Percentiles rank a stretch among this genome's conserved stretches.
These are phyloP conservation scores for Pandemis heparana DNA, from an alignment of 2,888 invertebrate genomes.

Conservation along the genomic window DNA sequence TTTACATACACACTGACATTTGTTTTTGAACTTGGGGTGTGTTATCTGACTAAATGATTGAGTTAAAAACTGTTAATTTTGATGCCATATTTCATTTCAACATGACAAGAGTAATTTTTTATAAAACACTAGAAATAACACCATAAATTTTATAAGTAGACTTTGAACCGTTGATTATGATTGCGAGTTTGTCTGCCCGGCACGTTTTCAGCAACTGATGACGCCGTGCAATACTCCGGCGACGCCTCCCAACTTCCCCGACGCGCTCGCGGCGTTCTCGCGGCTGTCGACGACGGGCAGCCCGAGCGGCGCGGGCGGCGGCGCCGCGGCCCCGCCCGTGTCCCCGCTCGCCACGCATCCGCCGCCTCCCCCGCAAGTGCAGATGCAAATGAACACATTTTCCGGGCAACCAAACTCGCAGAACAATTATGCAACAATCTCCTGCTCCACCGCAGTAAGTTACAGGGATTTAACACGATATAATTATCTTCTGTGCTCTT, in stretches of 20 bases:
- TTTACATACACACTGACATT: too few relatives aligned
- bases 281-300: conserved; percentile 91
- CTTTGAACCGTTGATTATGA: background rate
- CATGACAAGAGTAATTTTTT: too few relatives aligned
- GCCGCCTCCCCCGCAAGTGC: conserved; percentile 64
- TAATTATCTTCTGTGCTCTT: background rate
- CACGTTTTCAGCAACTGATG: conserved; percentile 88
- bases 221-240: conserved; percentile 98
- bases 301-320: conserved; percentile 70
- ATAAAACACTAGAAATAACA: too few relatives aligned
- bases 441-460: conserved; percentile 82
- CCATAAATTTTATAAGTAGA: too few relatives aligned
- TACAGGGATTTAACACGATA: background rate
- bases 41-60: too few relatives aligned
- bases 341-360: conserved; percentile 79
- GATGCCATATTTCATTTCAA: too few relatives aligned
- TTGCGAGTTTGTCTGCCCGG: background rate
- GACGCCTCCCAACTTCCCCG: conserved; percentile 97
- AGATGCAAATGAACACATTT: conserved; percentile 69
- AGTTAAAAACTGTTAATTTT: too few relatives aligned
- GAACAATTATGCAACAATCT: conserved; percentile 73
- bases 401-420: conserved; percentile 71
- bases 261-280: conserved; percentile 94
- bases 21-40: too few relatives aligned
- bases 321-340: conserved; percentile 68